These are phyloP conservation scores for Mongoloraphidia duomilia DNA, from an alignment of 2,888 invertebrate species.

Conservation along the genomic window DNA sequence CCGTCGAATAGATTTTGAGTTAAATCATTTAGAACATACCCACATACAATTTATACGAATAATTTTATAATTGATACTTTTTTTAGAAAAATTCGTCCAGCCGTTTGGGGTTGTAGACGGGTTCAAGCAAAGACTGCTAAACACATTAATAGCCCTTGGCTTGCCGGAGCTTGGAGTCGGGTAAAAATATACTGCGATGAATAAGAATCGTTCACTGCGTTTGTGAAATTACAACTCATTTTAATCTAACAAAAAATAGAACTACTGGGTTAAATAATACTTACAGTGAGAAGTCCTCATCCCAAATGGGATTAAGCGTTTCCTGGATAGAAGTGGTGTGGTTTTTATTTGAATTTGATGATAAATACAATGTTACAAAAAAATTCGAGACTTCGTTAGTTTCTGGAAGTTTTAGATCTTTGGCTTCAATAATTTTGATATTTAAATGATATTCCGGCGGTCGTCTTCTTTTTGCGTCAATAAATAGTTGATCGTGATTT, in stretches of 20 bases:
- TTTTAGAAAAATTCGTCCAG: too few relatives aligned
- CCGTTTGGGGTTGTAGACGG: too few relatives aligned
- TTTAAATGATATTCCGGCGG: constrained; percentile 73
- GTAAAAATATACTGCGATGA: too few relatives aligned
- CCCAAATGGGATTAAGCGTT: constrained; percentile 88
- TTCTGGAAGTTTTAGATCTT: constrained; percentile 71
- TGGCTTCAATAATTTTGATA: constrained; percentile 75
- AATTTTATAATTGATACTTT: too few relatives aligned
- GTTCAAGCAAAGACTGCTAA: too few relatives aligned
- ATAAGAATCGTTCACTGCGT: too few relatives aligned
- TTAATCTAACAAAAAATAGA: too few relatives aligned
- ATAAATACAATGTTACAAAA: constrained; percentile 82
- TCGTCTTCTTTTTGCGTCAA: constrained; percentile 60
- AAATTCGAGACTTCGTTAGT: constrained; percentile 93
- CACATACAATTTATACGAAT: too few relatives aligned
- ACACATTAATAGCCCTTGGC: too few relatives aligned
- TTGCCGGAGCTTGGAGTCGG: too few relatives aligned
- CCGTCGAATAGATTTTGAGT: too few relatives aligned
- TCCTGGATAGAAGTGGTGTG: constrained; percentile 87
- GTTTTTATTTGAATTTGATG: constrained; percentile 59
- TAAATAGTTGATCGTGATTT: constrained; percentile 55
- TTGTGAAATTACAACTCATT: constrained; percentile 17
- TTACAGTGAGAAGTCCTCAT: constrained; percentile 94
- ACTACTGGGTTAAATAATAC: constrained; percentile 24
- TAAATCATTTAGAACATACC: too few relatives aligned